phyloP scores from a whole-genome alignment of 2,797 vertebrate species.

The Acanthurus leucopareius region DNA sequence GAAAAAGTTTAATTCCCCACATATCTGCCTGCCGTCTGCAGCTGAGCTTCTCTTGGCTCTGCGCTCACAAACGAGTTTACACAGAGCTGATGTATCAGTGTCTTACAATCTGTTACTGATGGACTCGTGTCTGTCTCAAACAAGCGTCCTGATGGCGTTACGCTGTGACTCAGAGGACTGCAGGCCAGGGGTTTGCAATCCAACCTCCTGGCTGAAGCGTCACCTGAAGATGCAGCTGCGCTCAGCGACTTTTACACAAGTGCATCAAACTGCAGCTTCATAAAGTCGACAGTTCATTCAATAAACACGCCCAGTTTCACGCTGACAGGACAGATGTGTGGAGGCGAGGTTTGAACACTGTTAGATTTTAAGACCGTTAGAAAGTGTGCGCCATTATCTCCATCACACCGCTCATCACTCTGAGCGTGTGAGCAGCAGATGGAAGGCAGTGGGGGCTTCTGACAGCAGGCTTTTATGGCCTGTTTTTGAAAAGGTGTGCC shows the following conservation, averaged over 20 bases:
- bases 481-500: too few species aligned
- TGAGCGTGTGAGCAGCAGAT: too few species aligned
- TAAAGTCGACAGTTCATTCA: background rate
- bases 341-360: background rate
- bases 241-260: too few species aligned
- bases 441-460: too few species aligned
- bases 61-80: background rate
- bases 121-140: background rate
- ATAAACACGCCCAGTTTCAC: background rate
- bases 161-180: slow-evolving; percentile 15
- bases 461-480: too few species aligned
- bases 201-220: slow-evolving; percentile 18
- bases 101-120: slow-evolving; percentile 13
- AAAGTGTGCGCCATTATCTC: too few species aligned
- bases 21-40: slow-evolving; percentile 4
- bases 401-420: too few species aligned
- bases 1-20: background rate
- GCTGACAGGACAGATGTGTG: background rate
- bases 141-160: background rate
- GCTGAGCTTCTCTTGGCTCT: slow-evolving; percentile 17
- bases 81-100: slow-evolving; percentile 7
- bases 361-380: too few species aligned
- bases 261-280: too few species aligned
- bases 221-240: background rate
- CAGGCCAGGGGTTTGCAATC: slow-evolving; percentile 8